Evolutionary conservation across 2,888 invertebrate genomes (phyloP).

Genomic region (Drosophila ustulata): DNA sequence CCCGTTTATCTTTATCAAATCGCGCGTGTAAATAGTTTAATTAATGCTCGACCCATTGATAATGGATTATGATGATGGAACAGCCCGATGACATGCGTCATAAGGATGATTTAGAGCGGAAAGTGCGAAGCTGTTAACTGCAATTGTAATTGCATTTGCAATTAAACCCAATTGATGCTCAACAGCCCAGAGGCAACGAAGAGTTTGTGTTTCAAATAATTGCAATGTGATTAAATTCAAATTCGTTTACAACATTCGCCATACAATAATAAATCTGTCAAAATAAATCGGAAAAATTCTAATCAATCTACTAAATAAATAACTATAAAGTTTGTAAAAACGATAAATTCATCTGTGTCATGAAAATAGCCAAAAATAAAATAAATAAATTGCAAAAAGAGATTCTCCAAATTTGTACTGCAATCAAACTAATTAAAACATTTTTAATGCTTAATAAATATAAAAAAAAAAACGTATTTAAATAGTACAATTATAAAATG

Average conservation of each 20-base stretch:
- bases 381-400: too few species aligned
- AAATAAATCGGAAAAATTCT: background rate
- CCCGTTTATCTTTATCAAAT: slow-evolving; percentile 54
- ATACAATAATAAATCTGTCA: background rate
- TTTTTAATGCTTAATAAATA: background rate
- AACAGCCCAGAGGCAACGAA: background rate
- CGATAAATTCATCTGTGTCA: too few species aligned
- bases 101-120: slow-evolving; percentile 14
- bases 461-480: background rate
- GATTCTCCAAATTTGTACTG: too few species aligned
- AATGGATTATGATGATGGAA: slow-evolving; percentile 48
- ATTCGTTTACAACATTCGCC: background rate
- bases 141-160: slow-evolving; percentile 1
- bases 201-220: background rate
- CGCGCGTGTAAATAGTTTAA: slow-evolving; percentile 56
- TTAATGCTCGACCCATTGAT: slow-evolving; percentile 46
- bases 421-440: background rate
- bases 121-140: slow-evolving; percentile 30
- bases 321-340: background rate
- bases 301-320: background rate
- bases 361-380: too few species aligned
- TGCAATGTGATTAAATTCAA: background rate
- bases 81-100: slow-evolving; percentile 22
- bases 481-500: background rate
- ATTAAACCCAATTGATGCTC: background rate